Base-by-base conservation (phyloP, 2,113 vertebrate species). In the Microtus pennsylvanicus region DNA sequence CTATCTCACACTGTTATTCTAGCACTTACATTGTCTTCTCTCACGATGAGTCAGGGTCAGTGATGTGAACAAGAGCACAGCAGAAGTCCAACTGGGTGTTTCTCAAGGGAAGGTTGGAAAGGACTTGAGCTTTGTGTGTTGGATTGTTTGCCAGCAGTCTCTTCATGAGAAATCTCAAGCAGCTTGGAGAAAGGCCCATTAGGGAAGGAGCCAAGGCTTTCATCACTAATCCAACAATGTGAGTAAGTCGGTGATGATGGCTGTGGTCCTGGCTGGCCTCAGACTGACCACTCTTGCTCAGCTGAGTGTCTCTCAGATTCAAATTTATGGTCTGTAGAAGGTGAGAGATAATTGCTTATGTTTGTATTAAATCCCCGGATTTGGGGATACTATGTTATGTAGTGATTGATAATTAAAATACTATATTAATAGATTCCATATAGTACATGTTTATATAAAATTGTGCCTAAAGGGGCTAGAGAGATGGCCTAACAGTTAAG, bases 61-160 rank as follows among this genome's bases (percentile, higher is more conserved):
- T 89, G 47, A 67, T 58, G 86, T 69, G 58, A 88, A 91, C 85
- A 88, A 75, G 45, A 65, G 11, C 75, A 26, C 42, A 38, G 70
- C 30, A 35, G 65, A 94, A 28, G 80, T 67, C 87, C 65, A 14
- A 74, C 11, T 78, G 30, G 5, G 50, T 91, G 30, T 93, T 21
- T 91, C 88, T 19, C 26, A 93, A 55, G 50, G 38, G 26, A 67
- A 55, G 19, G 7, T 70, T 65, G 42, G 91, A 76, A 93, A 81
- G 58, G 61, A 89, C n/a, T 75, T 38, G 12, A 35, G 80, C 58
- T 65, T 47, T 88, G 22, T 28, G 69, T 5, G 91, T 94, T 89
- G 63, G 76, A 75, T n/a, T 75, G 38, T 58, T 96, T 58, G 63
- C n/a, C 45, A 91, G 91, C 77, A 93, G 42, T 70, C 90, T 91